A percentile compares a stretch with the other conserved stretches of the same genome.
Conservation (phyloP, 2,113 vertebrate species). For the Egretta garzetta region DNA sequence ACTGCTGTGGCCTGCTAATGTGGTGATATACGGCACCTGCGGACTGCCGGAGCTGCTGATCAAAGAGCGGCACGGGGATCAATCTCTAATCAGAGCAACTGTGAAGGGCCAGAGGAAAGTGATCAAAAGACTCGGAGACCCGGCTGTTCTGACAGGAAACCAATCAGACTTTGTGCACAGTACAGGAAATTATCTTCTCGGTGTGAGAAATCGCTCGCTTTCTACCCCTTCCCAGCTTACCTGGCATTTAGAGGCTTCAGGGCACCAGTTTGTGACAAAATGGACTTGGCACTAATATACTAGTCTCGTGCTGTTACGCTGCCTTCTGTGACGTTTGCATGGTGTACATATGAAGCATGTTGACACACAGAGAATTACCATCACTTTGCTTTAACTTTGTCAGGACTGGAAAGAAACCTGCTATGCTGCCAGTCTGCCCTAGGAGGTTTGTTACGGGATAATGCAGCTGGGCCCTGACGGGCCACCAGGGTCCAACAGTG, state of each 20-base stretch:
- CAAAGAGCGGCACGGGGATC: conserved; percentile 74
- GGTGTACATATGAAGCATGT: background rate
- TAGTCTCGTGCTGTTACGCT: background rate
- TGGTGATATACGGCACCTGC: conserved; percentile 79
- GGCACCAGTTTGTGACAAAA: background rate
- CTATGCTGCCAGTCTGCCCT: background rate
- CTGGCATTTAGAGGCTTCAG: background rate
- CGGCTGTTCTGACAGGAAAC: conserved; percentile 72
- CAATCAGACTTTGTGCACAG: conserved; percentile 73
- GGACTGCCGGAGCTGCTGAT: conserved; percentile 70
- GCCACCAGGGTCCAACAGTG: background rate
- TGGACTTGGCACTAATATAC: background rate
- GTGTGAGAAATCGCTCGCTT: conserved; percentile 1
- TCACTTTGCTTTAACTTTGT: background rate
- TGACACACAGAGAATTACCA: background rate
- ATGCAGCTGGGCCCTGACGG: background rate
- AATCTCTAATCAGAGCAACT: conserved; percentile 70
- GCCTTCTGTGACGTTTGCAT: background rate
- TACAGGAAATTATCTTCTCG: conserved; percentile 62
- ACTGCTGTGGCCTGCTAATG: conserved; percentile 58
- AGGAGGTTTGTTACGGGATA: background rate
- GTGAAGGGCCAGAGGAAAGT: conserved; percentile 67
- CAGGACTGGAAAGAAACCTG: background rate
- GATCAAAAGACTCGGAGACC: conserved; percentile 76
- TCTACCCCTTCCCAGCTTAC: background rate